Base-by-base conservation (phyloP, 2,113 vertebrate genomes). In the Gnathonemus longibarbis region DNA sequence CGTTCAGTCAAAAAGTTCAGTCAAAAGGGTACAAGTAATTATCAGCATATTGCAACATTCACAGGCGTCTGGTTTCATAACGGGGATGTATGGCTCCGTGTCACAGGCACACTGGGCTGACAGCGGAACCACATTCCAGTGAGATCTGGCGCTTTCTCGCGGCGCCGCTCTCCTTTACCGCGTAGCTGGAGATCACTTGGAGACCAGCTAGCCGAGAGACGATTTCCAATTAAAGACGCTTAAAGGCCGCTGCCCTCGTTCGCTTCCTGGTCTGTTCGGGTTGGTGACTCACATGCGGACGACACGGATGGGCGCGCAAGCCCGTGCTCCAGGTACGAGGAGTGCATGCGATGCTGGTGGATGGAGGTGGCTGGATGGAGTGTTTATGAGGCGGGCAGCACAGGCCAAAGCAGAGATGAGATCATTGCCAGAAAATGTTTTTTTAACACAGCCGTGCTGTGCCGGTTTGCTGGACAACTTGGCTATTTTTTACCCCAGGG, bases 311-410 rank as follows among this genome's bases (percentile, higher is more conserved):
- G 45, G 49, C 62, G 49, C 27, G 70, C 88, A 89, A 17, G 42
- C 66, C 66, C 66, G 17, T 46, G 70, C 66, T 27, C 66, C 66
- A 48, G n/a, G 31, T 50, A 70, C 92, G 93, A 86, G n/a, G 11
- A 92, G 94, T 93, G 94, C 90, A 93, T 94, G 84, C 84, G n/a
- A 13, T 15, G 48, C 84, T 86, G 84, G 46, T n/a, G 10, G 45
- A 49, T 48, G 45, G 24, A 50, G 45, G 84, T 49, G 84, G 24
- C 45, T 86, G 45, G 84, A 86, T 49, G 46, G 6, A 31, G n/a
- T 86, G 95, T 94, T 70, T 35, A 6, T 50, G 39, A 45, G 52
- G 11, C 56, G n/a, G 53, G 83, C 48, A 49, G 84, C 48, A 86
- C 24, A 84, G 83, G 83, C 83, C 83, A 84, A 84, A 45, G 21